A percentile compares a stretch with the other conserved stretches of the same genome.
These are phyloP conservation scores for Aplysina aerophoba DNA, from an alignment of 37 sponge, comb jelly and placozoan genomes.

Conservation along the genomic window DNA sequence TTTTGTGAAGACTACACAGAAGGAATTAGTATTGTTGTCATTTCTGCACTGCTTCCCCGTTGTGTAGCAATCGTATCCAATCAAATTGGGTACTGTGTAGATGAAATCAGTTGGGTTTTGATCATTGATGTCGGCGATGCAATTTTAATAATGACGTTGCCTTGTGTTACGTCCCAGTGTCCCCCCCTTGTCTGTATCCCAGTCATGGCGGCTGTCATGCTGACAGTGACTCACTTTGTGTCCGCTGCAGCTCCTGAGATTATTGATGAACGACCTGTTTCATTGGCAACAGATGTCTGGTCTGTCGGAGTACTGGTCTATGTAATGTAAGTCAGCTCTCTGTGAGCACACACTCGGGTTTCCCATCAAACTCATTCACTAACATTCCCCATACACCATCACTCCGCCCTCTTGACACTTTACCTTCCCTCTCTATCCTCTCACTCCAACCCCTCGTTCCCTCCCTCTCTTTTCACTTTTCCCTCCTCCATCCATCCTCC, in stretches of 20 bases:
- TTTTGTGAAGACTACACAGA: neutral
- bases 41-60: too few species aligned
- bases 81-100: too few species aligned
- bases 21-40: neutral
- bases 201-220: too few species aligned
- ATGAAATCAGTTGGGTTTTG: too few species aligned
- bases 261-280: conserved; percentile 45
- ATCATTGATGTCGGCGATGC: too few species aligned
- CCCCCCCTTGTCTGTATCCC: too few species aligned
- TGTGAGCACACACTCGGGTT: neutral
- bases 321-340: conserved; percentile 42
- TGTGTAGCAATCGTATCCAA: too few species aligned
- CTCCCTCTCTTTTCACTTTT: neutral
- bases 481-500: neutral
- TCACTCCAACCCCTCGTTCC: neutral
- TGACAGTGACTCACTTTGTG: too few species aligned
- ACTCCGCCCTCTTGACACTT: neutral
- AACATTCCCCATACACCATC: neutral
- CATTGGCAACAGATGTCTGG: conserved; percentile 79
- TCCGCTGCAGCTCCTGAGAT: conserved; percentile 76
- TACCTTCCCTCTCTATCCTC: neutral
- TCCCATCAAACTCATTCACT: neutral
- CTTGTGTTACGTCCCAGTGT: too few species aligned
- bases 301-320: conserved; percentile 55
- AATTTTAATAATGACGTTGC: too few species aligned